Evolutionary conservation across 53 echinoderm and acorn worm genomes (phyloP), one percentile per base, ranked within the genome.

Genomic region (Holothuria scabra): DNA sequence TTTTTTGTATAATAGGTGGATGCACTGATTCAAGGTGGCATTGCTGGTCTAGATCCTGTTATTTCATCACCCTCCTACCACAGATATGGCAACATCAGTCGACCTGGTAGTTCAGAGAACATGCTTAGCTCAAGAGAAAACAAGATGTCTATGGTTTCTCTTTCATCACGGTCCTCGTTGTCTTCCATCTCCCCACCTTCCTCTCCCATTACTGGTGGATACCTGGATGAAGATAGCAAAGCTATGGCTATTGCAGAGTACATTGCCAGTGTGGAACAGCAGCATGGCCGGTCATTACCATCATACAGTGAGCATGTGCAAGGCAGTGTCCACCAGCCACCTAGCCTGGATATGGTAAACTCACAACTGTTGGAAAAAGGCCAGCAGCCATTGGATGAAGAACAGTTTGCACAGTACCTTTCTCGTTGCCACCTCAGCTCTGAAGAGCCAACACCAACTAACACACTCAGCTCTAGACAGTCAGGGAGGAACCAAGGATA

Each of bases 161-260:
- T 97, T 5, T 97, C 97, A n/a, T 92, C 97, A 7, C 84, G 92
- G 9, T 97, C 97, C 26, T 97, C 97, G 35, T 81, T 97, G 31
- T 94, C 94, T 30, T 97, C 97, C 35, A 88, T 94, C 69, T 97
- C 97, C 8, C 97, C 97, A 1, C 97, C 97, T 37, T 84, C 94
- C 33, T 97, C 97, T 19, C 97, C 97, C 1, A 88, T 92, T 59
- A 87, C 84, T 10, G 89, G 85, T 28, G 93, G 84, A 33, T 79
- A 69, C 28, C 60, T 81, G 29, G 85, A 89, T 56, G 81, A 84
- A 4, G 85, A 80, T 56, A 56, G 79, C 19, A 63, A 81, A 41
- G 63, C 82, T 12, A 35, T 63, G 64, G 23, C 64, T 14, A 61
- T 81, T 21, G 63, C 62, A 22, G 63, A 81, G 13, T 63, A 63